Conservation (phyloP, 2,888 invertebrate genomes). For the Chromoteleia sp. region DNA sequence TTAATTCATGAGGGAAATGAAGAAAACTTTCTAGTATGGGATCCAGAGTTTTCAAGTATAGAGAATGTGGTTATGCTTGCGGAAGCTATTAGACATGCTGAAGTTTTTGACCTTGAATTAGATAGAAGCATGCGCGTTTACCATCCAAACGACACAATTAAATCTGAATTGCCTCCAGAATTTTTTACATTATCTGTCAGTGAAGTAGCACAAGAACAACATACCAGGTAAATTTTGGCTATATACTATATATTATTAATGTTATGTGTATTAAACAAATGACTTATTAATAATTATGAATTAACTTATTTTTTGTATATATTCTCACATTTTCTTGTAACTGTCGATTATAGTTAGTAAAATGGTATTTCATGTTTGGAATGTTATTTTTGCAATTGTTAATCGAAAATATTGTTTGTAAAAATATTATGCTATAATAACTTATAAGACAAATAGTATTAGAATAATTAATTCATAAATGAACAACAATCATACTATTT, state of each 20-base stretch:
- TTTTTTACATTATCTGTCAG: constrained; percentile 93
- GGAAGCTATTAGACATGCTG: constrained; percentile 92
- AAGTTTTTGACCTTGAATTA: constrained; percentile 92
- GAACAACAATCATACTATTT: too few species aligned
- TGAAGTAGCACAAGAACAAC: constrained; percentile 94
- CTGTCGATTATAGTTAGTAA: too few species aligned
- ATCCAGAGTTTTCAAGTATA: constrained; percentile 84
- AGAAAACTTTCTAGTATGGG: constrained; percentile 90
- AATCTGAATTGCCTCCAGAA: constrained; percentile 91
- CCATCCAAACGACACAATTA: constrained; percentile 90
- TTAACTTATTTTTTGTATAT: too few species aligned
- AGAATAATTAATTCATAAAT: too few species aligned
- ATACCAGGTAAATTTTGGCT: constrained; percentile 87
- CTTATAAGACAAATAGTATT: too few species aligned
- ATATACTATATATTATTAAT: not conserved
- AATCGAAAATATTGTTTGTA: too few species aligned
- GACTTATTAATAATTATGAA: too few species aligned
- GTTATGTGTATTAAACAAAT: not conserved
- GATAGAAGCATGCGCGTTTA: constrained; percentile 95
- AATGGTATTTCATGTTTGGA: too few species aligned
- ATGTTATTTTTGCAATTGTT: too few species aligned
- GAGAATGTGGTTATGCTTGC: constrained; percentile 87
- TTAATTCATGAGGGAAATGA: constrained; percentile 87
- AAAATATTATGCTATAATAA: too few species aligned
- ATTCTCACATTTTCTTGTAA: too few species aligned